Conservation (phyloP, 2,113 vertebrate genomes). For the Cyanoderma ruficeps region DNA sequence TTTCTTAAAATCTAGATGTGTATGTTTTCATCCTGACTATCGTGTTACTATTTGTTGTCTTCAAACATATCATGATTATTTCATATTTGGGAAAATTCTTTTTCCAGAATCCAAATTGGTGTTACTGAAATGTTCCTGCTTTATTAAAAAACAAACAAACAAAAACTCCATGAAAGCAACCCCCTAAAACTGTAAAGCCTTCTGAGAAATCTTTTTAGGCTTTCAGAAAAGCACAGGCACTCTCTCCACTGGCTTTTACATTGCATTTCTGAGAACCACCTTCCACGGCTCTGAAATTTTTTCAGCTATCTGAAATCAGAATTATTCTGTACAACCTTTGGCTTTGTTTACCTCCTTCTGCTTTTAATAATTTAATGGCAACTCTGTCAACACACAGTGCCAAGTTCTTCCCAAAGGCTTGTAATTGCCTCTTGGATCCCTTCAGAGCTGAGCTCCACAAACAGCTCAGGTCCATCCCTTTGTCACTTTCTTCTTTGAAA, state of each 20-base stretch:
- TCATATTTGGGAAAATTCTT: background rate
- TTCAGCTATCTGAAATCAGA: background rate
- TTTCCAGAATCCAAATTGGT: background rate
- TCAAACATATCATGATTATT: background rate
- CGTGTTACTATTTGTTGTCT: background rate
- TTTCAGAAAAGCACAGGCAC: background rate
- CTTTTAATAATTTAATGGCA: constrained; percentile 22
- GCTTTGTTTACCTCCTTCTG: background rate
- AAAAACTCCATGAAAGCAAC: background rate
- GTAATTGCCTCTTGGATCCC: background rate
- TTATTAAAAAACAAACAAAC: background rate
- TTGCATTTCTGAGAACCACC: background rate
- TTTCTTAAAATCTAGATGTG: background rate
- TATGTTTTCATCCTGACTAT: background rate
- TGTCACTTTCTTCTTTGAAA: background rate
- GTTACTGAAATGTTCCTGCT: background rate
- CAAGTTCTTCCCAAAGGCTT: background rate
- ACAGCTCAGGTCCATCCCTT: background rate
- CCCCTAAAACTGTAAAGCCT: background rate
- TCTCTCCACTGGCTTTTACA: background rate
- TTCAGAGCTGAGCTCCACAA: background rate
- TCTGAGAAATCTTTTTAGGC: background rate
- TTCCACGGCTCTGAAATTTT: background rate
- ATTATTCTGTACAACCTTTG: background rate
- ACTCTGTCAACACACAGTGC: background rate